Conservation (phyloP, 37 sponge, comb jelly and placozoan genomes). For the Halichondria panicea region DNA sequence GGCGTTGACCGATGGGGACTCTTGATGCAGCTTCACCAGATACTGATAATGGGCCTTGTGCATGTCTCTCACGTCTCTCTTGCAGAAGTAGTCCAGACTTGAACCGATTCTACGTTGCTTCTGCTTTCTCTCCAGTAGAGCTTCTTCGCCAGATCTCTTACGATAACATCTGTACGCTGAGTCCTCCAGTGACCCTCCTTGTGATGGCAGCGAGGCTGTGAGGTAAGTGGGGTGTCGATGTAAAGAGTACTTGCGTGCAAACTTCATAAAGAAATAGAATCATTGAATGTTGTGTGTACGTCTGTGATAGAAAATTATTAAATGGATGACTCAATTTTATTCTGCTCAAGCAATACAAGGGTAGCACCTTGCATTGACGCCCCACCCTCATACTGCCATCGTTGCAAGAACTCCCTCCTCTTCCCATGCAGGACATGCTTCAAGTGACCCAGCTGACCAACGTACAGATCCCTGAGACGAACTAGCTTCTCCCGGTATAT, state of each 20-base stretch:
- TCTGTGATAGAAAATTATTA: neutral
- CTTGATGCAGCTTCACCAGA: conserved; percentile 37
- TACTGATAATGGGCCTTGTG: conserved; percentile 52
- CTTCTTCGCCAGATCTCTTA: conserved; percentile 53
- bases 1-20: neutral
- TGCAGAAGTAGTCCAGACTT: conserved; percentile 29
- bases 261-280: conserved; percentile 9
- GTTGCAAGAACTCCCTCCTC: conserved; percentile 60
- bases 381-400: conserved; percentile 57
- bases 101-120: conserved; percentile 46
- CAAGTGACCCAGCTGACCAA: conserved; percentile 61
- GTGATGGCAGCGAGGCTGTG: conserved; percentile 27
- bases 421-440: conserved; percentile 43
- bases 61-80: conserved; percentile 14
- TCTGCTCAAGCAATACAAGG: neutral
- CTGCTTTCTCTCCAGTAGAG: conserved; percentile 34
- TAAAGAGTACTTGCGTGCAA: neutral
- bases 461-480: conserved; percentile 54
- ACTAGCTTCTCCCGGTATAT: conserved; percentile 55
- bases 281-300: neutral
- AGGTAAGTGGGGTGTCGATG: neutral
- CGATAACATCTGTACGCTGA: conserved; percentile 46
- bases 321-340: neutral
- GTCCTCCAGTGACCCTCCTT: conserved; percentile 23
- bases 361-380: conserved; percentile 22